These are phyloP conservation scores for Schmidtea mediterranea DNA, from an alignment of 1,140 invertebrate species.

Conservation along the genomic window DNA sequence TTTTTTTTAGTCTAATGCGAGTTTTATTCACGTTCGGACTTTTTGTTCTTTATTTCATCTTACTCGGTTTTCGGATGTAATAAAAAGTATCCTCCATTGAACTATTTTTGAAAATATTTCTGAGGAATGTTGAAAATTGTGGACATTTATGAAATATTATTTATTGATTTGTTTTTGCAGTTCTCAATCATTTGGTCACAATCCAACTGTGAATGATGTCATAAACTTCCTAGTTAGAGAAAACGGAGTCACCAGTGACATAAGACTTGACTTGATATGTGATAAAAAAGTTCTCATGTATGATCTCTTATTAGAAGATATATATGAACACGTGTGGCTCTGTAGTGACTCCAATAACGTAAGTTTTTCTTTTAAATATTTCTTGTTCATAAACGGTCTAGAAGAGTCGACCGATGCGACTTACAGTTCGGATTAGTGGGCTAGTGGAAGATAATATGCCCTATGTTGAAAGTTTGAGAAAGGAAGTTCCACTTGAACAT, in stretches of 20 bases:
- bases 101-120: too few species aligned
- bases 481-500: too few species aligned
- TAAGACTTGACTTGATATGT: neutral
- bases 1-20: too few species aligned
- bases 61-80: too few species aligned
- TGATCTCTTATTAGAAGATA: neutral
- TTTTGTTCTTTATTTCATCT: too few species aligned
- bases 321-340: neutral
- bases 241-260: neutral
- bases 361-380: too few species aligned
- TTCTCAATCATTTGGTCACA: neutral
- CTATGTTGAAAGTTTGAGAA: conserved; percentile 1
- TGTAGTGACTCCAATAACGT: neutral
- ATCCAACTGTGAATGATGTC: neutral
- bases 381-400: too few species aligned
- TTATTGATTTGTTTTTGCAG: too few species aligned
- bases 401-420: neutral
- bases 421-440: neutral
- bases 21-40: too few species aligned
- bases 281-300: conserved; percentile 1
- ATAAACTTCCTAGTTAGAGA: neutral
- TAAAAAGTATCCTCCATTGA: too few species aligned
- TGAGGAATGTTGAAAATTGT: too few species aligned
- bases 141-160: too few species aligned
- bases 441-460: neutral